Base-by-base conservation (phyloP, 2,113 vertebrate genomes). In the Anser cygnoides region DNA sequence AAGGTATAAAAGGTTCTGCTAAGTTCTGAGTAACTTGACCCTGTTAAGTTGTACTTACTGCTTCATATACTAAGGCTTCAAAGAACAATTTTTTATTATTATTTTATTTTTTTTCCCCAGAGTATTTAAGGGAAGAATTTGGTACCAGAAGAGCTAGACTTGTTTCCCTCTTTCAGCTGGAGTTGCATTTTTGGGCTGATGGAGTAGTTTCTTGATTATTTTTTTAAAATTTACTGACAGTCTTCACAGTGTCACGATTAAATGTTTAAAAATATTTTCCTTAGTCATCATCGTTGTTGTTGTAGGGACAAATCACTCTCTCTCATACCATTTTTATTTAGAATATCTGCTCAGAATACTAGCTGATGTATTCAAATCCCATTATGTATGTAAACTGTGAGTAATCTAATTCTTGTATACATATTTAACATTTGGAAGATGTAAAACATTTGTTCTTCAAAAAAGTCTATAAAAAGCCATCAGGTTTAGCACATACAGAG, bases 231-330 rank as follows among this genome's bases (percentile, higher is more conserved):
- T 84, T 86, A 50, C 35, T 37, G 9, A 59, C 23, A 6, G 13
- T 83, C 84, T 46, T 85, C 35, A 68, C 35, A 57, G 50, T 31
- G 5, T 84, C 82, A 83, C 41, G 28, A 83, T 89, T 14, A 76
- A 87, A 63, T 84, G 63, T 89, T 92, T 90, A 87, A 91, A 94
- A 89, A 70, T 84, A 57, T 90, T 90, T 89, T 39, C 84, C 74
- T 91, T 90, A 88, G 44, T 96, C 90, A 90, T 80, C 55, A 9
- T 41, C 26, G 43, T 52, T 80, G 62, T 89, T 70, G 67, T 86
- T 74, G 72, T 74, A 61, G 55, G 72, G 71, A 87, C 28, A 80
- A 82, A 55, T 87, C 25, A 11, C 66, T 62, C 75, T 44, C 22
- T 68, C 37, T 84, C 67, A 8, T 37, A 13, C n/a, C 0, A 2